phyloP scores from a whole-genome alignment of 2,888 invertebrate genomes.

The Drosophila helvetica region DNA sequence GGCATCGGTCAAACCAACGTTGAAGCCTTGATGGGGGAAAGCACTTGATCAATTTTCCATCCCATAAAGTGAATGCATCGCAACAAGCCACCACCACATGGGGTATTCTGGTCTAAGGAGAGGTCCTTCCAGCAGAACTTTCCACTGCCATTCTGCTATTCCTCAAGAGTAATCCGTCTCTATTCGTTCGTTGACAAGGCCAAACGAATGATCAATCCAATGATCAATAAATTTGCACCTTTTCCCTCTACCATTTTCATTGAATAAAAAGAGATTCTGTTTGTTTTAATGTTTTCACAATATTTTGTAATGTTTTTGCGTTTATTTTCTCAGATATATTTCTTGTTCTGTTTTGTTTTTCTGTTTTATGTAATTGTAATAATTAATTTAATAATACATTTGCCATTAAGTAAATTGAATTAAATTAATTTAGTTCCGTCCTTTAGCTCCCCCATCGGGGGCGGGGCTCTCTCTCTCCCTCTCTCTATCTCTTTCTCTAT shows the following conservation, averaged over 20 bases:
- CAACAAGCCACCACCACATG: too few relatives aligned
- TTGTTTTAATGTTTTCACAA: slow-evolving; percentile 56
- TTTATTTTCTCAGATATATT: slow-evolving; percentile 65
- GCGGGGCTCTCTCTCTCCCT: too few relatives aligned
- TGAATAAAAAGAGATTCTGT: slow-evolving; percentile 11
- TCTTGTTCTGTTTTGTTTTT: slow-evolving; percentile 46
- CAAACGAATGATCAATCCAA: too few relatives aligned
- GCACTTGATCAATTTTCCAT: too few relatives aligned
- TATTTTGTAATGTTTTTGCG: slow-evolving; percentile 70
- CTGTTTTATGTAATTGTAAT: slow-evolving; percentile 67
- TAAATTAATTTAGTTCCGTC: slow-evolving; percentile 60
- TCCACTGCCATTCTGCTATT: too few relatives aligned
- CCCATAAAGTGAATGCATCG: too few relatives aligned
- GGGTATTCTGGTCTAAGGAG: too few relatives aligned
- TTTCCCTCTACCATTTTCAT: background rate
- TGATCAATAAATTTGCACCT: too few relatives aligned
- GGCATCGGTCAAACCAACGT: slow-evolving; percentile 12
- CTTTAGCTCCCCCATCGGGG: too few relatives aligned
- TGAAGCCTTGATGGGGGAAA: background rate
- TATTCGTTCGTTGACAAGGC: too few relatives aligned
- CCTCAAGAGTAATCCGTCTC: too few relatives aligned
- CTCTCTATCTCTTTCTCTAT: slow-evolving; percentile 25
- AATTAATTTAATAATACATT: slow-evolving; percentile 79
- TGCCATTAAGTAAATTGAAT: slow-evolving; percentile 74
- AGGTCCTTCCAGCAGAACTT: too few relatives aligned